phyloP scores from a whole-genome alignment of 2,797 vertebrate species.

The Tenualosa ilisha region DNA sequence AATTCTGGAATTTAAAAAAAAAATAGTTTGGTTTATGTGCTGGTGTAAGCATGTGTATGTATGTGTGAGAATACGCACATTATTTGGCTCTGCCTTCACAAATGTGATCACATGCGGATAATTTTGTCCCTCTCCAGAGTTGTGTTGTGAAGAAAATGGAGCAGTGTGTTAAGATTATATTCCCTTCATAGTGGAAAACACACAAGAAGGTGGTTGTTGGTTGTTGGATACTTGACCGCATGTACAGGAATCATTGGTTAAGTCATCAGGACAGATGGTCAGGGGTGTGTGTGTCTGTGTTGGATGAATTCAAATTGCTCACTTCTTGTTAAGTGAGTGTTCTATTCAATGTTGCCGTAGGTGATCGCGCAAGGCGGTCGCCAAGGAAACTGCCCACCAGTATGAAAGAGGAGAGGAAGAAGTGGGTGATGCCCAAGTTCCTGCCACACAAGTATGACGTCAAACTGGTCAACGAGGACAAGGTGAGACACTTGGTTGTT shows the following conservation, averaged over 20 bases:
- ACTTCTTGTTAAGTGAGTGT: neutral
- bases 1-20: no score
- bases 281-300: neutral
- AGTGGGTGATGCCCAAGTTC: constrained; percentile 96
- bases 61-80: neutral
- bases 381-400: constrained; percentile 92
- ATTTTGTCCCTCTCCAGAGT: neutral
- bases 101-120: neutral
- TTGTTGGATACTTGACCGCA: no score
- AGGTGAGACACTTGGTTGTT: constrained; percentile 72
- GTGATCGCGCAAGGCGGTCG: constrained; percentile 91
- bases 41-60: no score
- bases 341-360: constrained; percentile 61
- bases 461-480: constrained; percentile 92
- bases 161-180: neutral
- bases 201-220: no score
- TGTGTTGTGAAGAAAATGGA: neutral
- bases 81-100: neutral
- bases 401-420: constrained; percentile 93
- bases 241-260: neutral
- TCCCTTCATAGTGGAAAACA: no score
- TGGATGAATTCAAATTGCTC: neutral
- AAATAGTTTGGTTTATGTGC: no score
- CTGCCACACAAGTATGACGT: constrained; percentile 96
- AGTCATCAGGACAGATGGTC: neutral